Percentiles rank a stretch among this genome's conserved stretches.
Evolutionary conservation across 2,888 invertebrate species (phyloP).

Genomic region (Graphium colonna): DNA sequence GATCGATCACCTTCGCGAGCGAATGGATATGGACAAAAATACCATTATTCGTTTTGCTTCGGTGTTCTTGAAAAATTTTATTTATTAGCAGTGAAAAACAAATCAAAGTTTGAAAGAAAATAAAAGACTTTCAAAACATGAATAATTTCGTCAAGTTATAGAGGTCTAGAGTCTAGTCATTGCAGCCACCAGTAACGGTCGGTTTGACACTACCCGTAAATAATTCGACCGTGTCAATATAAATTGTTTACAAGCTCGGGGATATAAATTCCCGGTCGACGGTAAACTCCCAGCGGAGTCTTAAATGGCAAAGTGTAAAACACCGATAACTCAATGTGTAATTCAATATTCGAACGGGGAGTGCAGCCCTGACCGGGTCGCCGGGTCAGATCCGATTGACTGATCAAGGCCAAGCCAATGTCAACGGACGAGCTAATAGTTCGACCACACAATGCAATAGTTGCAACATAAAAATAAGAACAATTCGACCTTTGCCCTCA

Average conservation of each 20-base stretch:
- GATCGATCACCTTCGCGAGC: slow-evolving; percentile 44
- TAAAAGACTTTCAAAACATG: too few relatives aligned
- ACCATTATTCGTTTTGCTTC: background rate
- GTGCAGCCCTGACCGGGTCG: background rate
- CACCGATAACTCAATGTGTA: background rate
- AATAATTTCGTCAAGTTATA: too few relatives aligned
- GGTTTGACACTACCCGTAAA: too few relatives aligned
- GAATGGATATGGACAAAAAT: too few relatives aligned
- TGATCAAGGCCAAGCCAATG: slow-evolving; percentile 4
- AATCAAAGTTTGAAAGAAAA: too few relatives aligned
- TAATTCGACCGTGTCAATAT: too few relatives aligned
- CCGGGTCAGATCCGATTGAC: slow-evolving; percentile 10
- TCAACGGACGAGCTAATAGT: background rate
- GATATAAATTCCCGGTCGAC: background rate
- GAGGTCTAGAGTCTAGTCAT: too few relatives aligned
- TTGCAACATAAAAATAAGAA: background rate
- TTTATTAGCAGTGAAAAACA: too few relatives aligned
- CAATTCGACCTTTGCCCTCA: background rate
- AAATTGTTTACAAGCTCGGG: too few relatives aligned
- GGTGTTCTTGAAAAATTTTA: background rate
- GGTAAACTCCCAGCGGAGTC: background rate
- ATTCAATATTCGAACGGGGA: slow-evolving; percentile 6
- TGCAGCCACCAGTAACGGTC: too few relatives aligned
- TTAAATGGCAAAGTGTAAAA: background rate
- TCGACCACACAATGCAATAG: background rate